These are phyloP conservation scores for Oreochromis grahami DNA, from an alignment of 2,797 vertebrate genomes.

Conservation along the genomic window DNA sequence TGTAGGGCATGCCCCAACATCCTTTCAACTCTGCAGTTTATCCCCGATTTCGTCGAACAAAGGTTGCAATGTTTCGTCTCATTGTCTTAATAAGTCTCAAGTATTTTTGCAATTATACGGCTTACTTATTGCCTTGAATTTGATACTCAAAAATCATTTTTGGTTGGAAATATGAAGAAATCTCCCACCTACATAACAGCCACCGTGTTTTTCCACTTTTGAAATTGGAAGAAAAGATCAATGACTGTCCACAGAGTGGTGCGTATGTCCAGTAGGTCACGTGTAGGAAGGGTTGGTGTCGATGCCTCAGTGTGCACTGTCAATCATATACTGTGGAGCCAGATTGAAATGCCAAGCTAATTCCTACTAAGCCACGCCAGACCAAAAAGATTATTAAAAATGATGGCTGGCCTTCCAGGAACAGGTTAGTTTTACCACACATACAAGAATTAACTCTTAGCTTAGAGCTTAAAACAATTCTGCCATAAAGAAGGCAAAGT, in stretches of 20 bases:
- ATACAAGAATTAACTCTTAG: background rate
- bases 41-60: background rate
- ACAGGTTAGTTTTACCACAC: background rate
- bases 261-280: background rate
- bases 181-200: slow-evolving; percentile 8
- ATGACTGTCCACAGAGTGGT: slow-evolving; percentile 1
- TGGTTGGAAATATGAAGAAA: background rate
- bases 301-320: slow-evolving; percentile 13
- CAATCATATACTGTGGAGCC: slow-evolving; percentile 17
- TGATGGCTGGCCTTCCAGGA: background rate
- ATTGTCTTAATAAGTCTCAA: background rate
- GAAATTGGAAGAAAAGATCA: slow-evolving; percentile 15
- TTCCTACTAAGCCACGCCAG: slow-evolving; percentile 16
- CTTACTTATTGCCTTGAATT: background rate
- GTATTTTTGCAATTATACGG: background rate
- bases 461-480: background rate
- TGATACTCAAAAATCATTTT: background rate
- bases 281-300: slow-evolving; percentile 24
- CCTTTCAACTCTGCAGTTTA: background rate
- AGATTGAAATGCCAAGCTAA: slow-evolving; percentile 35
- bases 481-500: background rate
- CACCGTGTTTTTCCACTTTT: background rate
- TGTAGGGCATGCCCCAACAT: background rate
- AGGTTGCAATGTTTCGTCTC: accelerated
- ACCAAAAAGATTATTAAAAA: background rate